Base-by-base conservation (phyloP, 1,140 invertebrate genomes). In the Cyclina sinensis region DNA sequence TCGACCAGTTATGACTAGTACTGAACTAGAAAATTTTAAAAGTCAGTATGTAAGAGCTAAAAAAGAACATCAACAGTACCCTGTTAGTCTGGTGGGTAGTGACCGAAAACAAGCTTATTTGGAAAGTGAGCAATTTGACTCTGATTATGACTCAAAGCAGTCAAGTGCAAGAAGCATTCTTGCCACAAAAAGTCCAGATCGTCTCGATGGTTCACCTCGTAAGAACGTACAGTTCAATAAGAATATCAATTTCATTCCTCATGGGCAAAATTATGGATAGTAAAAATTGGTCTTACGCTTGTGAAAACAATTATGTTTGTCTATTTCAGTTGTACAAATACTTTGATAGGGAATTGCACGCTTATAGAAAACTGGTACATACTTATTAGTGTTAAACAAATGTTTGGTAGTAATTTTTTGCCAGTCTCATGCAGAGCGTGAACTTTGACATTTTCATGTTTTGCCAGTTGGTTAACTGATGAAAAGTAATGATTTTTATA, bases 331-430 rank as follows among this genome's bases (percentile, higher is more conserved):
- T 85, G 30, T 84, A 37, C 65, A 85, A 30, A 54, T 78, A 59
- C 73, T 86, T 74, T 78, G 84, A 86, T 86, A 76, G 70, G 51
- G 27, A 86, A 46, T 76, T 86, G 43, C 32, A 54, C 43, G 70
- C 68, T n/a, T 86, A 86, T 54, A 86, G 84, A 78, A 86, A 86
- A 86, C 32, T 76, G 84, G 84, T 86, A 86, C 70, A 54, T 48
- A 65, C 48, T 30, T 43, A 43, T 43, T 4, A 43, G 43, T 43
- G n/a, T 43, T 43, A 14, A 43, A 43, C 14, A 14, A 43, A 7
- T 14, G 14, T 43, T 43, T 43, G 14, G 43, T 43, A 43, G n/a
- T n/a, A n/a, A n/a, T 14, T 7, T 4, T 43, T 43, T 43, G 43
- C 43, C 43, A 43, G 43, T 43, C 14, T 43, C 43, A 43, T 43